phyloP scores from a whole-genome alignment of 2,113 vertebrate species.

The Pelvicachromis taeniatus region DNA sequence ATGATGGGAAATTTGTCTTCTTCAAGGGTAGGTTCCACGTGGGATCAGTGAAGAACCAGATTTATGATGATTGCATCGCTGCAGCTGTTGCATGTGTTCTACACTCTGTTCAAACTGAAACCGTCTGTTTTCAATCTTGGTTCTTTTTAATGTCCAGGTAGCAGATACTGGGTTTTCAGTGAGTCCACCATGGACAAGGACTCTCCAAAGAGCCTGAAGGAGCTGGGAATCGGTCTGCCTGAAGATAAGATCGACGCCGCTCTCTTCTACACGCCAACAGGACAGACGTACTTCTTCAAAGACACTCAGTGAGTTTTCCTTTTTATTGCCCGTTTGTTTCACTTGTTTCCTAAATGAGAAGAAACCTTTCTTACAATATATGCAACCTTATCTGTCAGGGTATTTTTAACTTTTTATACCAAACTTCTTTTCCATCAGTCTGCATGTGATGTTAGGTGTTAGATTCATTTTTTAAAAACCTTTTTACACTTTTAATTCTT shows the following conservation, averaged over 20 bases:
- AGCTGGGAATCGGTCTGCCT: slow-evolving; percentile 81
- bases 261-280: slow-evolving; percentile 85
- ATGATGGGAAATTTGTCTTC: slow-evolving; percentile 89
- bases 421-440: not conserved
- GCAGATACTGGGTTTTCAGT: slow-evolving; percentile 85
- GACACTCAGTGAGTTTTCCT: slow-evolving; percentile 80
- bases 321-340: not conserved
- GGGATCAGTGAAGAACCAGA: not conserved
- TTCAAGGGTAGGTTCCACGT: slow-evolving; percentile 80
- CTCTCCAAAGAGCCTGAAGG: slow-evolving; percentile 81
- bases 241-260: slow-evolving; percentile 83
- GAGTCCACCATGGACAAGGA: slow-evolving; percentile 83
- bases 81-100: not conserved
- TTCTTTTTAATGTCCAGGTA: slow-evolving; percentile 63
- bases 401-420: not conserved
- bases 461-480: accelerated
- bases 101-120: not conserved
- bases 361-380: not conserved
- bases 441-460: not conserved
- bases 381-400: not conserved
- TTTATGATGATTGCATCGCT: not conserved
- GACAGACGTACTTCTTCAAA: slow-evolving; percentile 89
- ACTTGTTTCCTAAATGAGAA: not conserved
- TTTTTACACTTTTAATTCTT: not conserved
- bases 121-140: not conserved